Evolutionary conservation across 2,797 vertebrate genomes (phyloP), one percentile per base, ranked within the genome.

Genomic region (Galago senegalensis): DNA sequence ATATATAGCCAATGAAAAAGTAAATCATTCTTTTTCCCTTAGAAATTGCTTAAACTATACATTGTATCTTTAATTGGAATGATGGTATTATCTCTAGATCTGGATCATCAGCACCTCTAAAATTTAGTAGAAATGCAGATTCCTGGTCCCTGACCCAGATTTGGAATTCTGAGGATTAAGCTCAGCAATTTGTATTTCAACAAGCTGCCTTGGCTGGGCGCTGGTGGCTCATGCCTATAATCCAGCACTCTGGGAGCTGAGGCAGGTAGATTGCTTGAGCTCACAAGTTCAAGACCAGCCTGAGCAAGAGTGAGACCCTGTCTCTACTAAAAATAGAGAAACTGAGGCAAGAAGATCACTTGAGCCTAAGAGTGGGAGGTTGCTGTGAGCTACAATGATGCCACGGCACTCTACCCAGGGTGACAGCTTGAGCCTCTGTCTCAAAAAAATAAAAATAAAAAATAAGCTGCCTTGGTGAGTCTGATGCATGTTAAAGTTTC

Each of bases 71-170:
- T 85, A 9, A 76, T 65, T 81, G 79, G 37, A 88, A 34, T 85
- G 49, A 13, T 80, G 37, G 11, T 90, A 27, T 87, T 65, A 46
- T 75, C 60, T 89, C 29, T 87, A 60, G 34, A 72, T n/a, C 21
- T 34, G 40, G 73, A 25, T 6, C 29, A 58, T 94, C 2, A 61
- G 29, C 21, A 84, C 43, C 25, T 80, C 37, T 92, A 76, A 93
- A 95, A 90, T 43, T 94, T 60, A 12, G 43, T 88, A 60, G 46
- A 82, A 91, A 70, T 92, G 6, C 63, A 91, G 58, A 89, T 80
- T 96, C 12, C 40, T 34, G 9, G 27, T 31, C 18, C 69, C 14
- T 37, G 73, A 11, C 34, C 16, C 4, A 93, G 77, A 79, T 49
- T 25, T 88, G 37, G 86, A 95, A 84, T 69, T 10, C n/a, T 90